Evolutionary conservation across 53 echinoderm and acorn worm species (phyloP).

Genomic region (Pentamera pediparva): DNA sequence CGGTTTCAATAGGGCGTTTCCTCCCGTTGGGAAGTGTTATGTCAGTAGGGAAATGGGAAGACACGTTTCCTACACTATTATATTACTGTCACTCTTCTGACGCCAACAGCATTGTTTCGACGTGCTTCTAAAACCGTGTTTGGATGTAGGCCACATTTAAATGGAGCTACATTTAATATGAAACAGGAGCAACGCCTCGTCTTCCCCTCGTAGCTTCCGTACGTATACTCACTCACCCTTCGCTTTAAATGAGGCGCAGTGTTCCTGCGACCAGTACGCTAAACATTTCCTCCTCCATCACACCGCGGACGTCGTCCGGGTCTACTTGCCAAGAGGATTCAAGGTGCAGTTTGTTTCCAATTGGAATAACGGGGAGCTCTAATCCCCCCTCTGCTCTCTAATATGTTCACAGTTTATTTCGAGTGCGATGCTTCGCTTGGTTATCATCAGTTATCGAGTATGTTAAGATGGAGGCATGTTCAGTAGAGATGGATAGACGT

Average conservation of each 20-base stretch:
- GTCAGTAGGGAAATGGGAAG: too few species aligned
- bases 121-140: too few species aligned
- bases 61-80: too few species aligned
- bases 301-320: constrained; percentile 65
- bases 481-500: constrained; percentile 90
- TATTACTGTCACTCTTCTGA: too few species aligned
- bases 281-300: constrained; percentile 65
- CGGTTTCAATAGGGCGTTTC: too few species aligned
- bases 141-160: too few species aligned
- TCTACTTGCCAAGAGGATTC: constrained; percentile 69
- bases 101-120: too few species aligned
- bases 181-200: too few species aligned
- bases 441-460: constrained; percentile 75
- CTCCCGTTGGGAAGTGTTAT: too few species aligned
- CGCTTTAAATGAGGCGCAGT: constrained; percentile 86
- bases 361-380: constrained; percentile 80
- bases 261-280: constrained; percentile 89
- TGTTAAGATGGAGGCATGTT: constrained; percentile 79
- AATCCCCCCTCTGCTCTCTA: constrained; percentile 83
- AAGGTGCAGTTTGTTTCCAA: constrained; percentile 87
- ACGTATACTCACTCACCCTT: constrained; percentile 95
- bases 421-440: constrained; percentile 75
- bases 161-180: too few species aligned
- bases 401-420: constrained; percentile 89
- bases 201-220: constrained; percentile 67